These are phyloP conservation scores for Xenopus petersii DNA, from an alignment of 2,797 vertebrate genomes.

Conservation along the genomic window DNA sequence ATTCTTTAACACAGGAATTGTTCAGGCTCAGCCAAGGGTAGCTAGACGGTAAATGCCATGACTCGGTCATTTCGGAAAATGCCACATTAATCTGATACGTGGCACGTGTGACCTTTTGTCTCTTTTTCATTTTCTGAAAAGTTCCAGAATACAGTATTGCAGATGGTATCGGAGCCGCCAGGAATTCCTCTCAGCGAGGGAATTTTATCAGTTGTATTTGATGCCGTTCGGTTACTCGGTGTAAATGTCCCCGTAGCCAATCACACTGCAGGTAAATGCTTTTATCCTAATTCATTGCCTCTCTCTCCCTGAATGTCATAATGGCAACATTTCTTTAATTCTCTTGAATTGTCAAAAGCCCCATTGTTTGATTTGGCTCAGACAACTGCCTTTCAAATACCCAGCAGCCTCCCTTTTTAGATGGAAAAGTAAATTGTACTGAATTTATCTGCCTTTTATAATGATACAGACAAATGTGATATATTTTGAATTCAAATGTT, in stretches of 20 bases:
- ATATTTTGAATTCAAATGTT: too few species aligned
- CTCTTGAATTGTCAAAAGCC: neutral
- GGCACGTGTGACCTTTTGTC: neutral
- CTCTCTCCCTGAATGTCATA: neutral
- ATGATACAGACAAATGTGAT: too few species aligned
- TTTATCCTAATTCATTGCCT: neutral
- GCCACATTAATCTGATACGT: neutral
- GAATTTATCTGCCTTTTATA: too few species aligned
- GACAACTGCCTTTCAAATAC: slow-evolving; percentile 25
- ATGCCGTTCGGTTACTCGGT: slow-evolving; percentile 50
- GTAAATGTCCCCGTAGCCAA: neutral
- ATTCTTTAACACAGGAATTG: neutral
- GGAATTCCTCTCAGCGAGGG: slow-evolving; percentile 52
- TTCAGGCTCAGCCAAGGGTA: neutral
- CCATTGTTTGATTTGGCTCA: slow-evolving; percentile 20
- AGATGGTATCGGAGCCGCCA: slow-evolving; percentile 53
- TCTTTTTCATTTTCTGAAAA: slow-evolving; percentile 38
- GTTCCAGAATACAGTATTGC: slow-evolving; percentile 66
- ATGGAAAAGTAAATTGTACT: too few species aligned
- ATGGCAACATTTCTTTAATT: neutral
- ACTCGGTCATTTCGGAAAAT: slow-evolving; percentile 21
- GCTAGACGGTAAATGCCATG: neutral
- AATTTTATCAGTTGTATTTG: slow-evolving; percentile 65
- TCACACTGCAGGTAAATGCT: slow-evolving; percentile 59
- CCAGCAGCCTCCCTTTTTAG: rapidly evolving